Conservation (phyloP, 2,888 invertebrate species). For the Cosmia trapezina region DNA sequence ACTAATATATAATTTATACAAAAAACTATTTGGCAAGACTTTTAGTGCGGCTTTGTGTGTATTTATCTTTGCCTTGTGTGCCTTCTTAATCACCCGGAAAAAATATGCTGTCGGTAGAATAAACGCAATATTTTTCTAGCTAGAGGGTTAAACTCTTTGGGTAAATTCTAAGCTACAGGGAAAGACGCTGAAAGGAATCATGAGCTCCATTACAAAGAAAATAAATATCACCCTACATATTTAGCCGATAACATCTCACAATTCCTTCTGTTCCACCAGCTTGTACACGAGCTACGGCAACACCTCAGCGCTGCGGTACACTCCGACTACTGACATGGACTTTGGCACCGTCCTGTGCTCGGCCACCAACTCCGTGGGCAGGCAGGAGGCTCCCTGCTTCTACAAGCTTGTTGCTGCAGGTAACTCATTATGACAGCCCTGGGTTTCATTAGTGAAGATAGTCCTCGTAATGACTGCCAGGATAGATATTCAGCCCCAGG, state of each 20-base stretch:
- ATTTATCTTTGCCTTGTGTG: not conserved
- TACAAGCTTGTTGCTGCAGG: slow-evolving; percentile 96
- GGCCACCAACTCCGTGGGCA: slow-evolving; percentile 95
- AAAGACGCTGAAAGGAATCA: not conserved
- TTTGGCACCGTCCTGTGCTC: slow-evolving; percentile 96
- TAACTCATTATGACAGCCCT: slow-evolving; percentile 76
- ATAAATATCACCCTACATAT: not conserved
- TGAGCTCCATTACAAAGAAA: not conserved
- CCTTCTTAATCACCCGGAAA: not conserved
- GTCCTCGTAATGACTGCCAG: not conserved
- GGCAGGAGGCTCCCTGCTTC: slow-evolving; percentile 94
- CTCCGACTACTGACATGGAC: slow-evolving; percentile 95
- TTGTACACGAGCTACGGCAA: slow-evolving; percentile 91
- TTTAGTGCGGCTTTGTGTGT: not conserved
- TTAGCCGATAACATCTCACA: not conserved
- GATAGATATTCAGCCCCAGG: not conserved
- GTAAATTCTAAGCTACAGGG: not conserved
- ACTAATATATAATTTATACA: too few relatives aligned
- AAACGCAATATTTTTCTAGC: slow-evolving; percentile 1
- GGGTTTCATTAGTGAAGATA: not conserved
- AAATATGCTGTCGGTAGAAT: not conserved
- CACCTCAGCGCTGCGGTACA: slow-evolving; percentile 94
- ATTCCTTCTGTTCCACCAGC: slow-evolving; percentile 58
- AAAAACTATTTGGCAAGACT: too few relatives aligned
- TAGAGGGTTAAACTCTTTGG: not conserved